Conservation (phyloP, 2,888 invertebrate genomes). For the Gastracanthus pulcherrimus region DNA sequence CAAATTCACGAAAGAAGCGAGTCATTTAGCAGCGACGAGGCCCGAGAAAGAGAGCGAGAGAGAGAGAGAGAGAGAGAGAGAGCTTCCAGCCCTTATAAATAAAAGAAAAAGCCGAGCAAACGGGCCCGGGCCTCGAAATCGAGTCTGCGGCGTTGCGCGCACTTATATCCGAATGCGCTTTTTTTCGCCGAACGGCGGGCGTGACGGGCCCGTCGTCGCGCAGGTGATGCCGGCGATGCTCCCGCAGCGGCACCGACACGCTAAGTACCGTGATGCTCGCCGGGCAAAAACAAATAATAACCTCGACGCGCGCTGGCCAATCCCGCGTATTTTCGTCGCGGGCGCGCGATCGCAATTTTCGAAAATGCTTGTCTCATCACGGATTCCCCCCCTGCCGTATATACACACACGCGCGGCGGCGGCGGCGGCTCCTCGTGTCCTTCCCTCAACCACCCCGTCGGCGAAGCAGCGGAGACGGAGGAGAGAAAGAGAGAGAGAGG, state of each 20-base stretch:
- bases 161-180: neutral
- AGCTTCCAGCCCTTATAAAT: neutral
- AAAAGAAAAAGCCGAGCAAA: too few relatives aligned
- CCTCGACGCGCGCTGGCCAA: slow-evolving; percentile 60
- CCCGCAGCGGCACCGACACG: slow-evolving; percentile 64
- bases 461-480: neutral
- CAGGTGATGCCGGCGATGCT: slow-evolving; percentile 61
- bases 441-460: slow-evolving; percentile 56
- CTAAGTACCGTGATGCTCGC: slow-evolving; percentile 70
- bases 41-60: too few relatives aligned
- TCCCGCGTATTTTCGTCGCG: slow-evolving; percentile 12
- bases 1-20: slow-evolving; percentile 32
- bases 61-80: neutral
- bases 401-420: too few relatives aligned
- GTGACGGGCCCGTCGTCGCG: slow-evolving; percentile 64
- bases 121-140: too few relatives aligned
- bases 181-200: slow-evolving; percentile 58
- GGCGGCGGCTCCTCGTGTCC: slow-evolving; percentile 29
- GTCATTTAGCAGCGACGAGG: too few relatives aligned
- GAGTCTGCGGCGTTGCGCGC: too few relatives aligned
- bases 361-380: slow-evolving; percentile 76
- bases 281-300: slow-evolving; percentile 76
- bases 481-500: slow-evolving; percentile 13
- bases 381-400: slow-evolving; percentile 57
- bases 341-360: slow-evolving; percentile 70